Percentiles rank a stretch among this genome's conserved stretches.
Conservation (phyloP, 1,140 invertebrate genomes). For the Leptoteleia sp. region DNA sequence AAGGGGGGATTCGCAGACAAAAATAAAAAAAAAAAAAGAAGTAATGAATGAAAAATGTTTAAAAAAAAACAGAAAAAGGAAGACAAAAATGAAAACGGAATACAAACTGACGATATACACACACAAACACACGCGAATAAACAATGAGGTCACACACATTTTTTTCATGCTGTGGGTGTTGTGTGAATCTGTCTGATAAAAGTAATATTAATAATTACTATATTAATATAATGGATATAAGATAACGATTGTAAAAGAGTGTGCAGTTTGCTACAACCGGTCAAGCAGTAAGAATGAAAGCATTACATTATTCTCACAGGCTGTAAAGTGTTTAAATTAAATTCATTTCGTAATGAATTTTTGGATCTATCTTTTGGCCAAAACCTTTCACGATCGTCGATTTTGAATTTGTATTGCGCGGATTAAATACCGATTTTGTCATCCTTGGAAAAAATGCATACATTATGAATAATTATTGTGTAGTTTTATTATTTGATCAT, state of each 20-base stretch:
- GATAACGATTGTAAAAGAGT: slow-evolving; percentile 79
- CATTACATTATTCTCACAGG: slow-evolving; percentile 78
- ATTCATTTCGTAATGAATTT: slow-evolving; percentile 79
- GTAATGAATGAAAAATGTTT: slow-evolving; percentile 17
- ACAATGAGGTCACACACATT: slow-evolving; percentile 63
- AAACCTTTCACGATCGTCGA: slow-evolving; percentile 52
- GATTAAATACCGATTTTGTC: slow-evolving; percentile 50
- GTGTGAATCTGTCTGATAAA: slow-evolving; percentile 79
- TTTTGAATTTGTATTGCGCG: slow-evolving; percentile 53
- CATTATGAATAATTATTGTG: slow-evolving; percentile 59
- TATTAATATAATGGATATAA: slow-evolving; percentile 79
- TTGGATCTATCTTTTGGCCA: slow-evolving; percentile 52
- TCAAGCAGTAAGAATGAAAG: slow-evolving; percentile 76
- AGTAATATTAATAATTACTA: slow-evolving; percentile 73
- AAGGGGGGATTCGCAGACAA: slow-evolving; percentile 51
- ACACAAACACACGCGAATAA: slow-evolving; percentile 50
- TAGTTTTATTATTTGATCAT: slow-evolving; percentile 60
- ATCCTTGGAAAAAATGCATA: slow-evolving; percentile 64
- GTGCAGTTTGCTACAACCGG: slow-evolving; percentile 75
- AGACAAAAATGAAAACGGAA: slow-evolving; percentile 57
- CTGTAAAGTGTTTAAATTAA: slow-evolving; percentile 80
- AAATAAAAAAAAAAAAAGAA: slow-evolving; percentile 22
- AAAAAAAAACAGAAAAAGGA: slow-evolving; percentile 49
- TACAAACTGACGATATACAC: slow-evolving; percentile 1
- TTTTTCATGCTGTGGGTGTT: slow-evolving; percentile 76